These are phyloP conservation scores for Xylota sylvarum DNA, from an alignment of 2,888 invertebrate genomes.

Conservation along the genomic window DNA sequence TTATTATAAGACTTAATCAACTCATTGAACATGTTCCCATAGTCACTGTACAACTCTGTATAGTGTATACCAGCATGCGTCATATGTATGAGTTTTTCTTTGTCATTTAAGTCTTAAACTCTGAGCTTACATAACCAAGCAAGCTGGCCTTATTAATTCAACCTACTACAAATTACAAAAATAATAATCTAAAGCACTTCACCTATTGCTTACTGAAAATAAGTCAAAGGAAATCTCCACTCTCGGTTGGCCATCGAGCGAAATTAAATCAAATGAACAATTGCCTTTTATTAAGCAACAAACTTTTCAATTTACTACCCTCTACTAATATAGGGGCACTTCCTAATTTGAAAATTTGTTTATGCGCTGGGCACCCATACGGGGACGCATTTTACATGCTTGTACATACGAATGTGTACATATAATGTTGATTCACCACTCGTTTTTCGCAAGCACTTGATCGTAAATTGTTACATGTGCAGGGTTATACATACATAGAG, in stretches of 20 bases:
- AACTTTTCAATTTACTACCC: slow-evolving; percentile 64
- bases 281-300: slow-evolving; percentile 82
- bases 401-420: neutral
- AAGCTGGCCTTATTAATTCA: slow-evolving; percentile 19
- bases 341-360: slow-evolving; percentile 59
- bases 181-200: slow-evolving; percentile 35
- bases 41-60: neutral
- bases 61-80: slow-evolving; percentile 32
- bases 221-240: slow-evolving; percentile 63
- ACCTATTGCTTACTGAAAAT: slow-evolving; percentile 33
- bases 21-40: slow-evolving; percentile 6
- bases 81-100: neutral
- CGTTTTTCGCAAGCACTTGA: slow-evolving; percentile 30
- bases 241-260: slow-evolving; percentile 70
- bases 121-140: slow-evolving; percentile 5
- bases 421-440: slow-evolving; percentile 19
- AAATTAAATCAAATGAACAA: slow-evolving; percentile 80
- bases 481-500: neutral
- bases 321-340: slow-evolving; percentile 61
- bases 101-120: neutral
- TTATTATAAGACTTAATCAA: neutral
- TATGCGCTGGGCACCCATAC: neutral
- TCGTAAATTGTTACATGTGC: slow-evolving; percentile 20
- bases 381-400: neutral
- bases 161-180: slow-evolving; percentile 27